phyloP scores from a whole-genome alignment of 2,888 invertebrate species.

The Amphipoea lucens region DNA sequence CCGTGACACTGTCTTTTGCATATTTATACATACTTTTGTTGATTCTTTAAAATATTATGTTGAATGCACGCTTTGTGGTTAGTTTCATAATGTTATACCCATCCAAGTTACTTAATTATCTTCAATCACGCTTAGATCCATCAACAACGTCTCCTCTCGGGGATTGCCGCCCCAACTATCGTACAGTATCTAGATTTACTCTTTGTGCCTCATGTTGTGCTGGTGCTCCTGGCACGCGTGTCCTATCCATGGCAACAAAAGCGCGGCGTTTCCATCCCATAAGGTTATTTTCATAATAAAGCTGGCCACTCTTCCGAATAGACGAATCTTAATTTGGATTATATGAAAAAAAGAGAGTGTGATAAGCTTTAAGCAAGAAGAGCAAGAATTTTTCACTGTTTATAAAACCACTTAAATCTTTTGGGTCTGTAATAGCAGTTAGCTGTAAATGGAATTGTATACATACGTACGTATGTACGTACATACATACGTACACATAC shows the following conservation, averaged over 20 bases:
- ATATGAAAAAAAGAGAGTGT: not conserved
- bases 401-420: not conserved
- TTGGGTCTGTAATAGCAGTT: not conserved
- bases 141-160: no score
- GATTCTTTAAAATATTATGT: not conserved
- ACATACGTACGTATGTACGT: not conserved
- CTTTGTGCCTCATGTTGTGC: slow-evolving; percentile 9
- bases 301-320: no score
- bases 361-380: not conserved
- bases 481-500: no score
- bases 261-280: no score
- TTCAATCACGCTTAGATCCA: no score
- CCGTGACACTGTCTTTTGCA: not conserved
- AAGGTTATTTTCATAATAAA: not conserved
- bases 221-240: slow-evolving; percentile 21
- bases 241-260: slow-evolving; percentile 1
- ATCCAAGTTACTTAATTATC: not conserved
- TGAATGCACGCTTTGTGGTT: no score
- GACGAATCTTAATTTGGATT: not conserved
- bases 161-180: not conserved
- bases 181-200: not conserved
- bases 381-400: not conserved
- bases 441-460: not conserved
- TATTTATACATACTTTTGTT: not conserved
- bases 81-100: not conserved